phyloP scores from a whole-genome alignment of 2,888 invertebrate species.

The Thymelicus lineola region DNA sequence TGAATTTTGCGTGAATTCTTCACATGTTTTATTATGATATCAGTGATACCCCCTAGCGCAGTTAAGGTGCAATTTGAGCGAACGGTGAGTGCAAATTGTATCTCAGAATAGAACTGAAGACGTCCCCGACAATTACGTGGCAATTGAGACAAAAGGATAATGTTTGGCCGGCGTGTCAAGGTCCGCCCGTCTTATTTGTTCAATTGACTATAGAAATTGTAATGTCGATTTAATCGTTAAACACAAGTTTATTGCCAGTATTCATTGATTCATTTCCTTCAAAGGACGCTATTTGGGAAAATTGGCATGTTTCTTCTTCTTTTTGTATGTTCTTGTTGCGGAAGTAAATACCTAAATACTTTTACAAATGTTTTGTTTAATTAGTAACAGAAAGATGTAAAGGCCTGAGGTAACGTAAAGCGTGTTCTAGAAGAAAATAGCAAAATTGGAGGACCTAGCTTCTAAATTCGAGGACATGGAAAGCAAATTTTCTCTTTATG shows the following conservation, averaged over 20 bases:
- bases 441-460: no score
- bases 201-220: conserved; percentile 78
- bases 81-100: conserved; percentile 76
- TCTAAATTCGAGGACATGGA: no score
- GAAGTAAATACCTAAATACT: no score
- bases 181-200: conserved; percentile 65
- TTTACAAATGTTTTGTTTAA: no score
- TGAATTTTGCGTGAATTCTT: conserved; percentile 18
- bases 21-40: conserved; percentile 44
- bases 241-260: conserved; percentile 32
- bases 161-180: conserved; percentile 81
- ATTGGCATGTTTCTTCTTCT: no score
- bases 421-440: no score
- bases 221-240: conserved; percentile 48
- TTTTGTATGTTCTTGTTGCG: no score
- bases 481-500: no score
- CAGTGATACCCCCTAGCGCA: conserved; percentile 52
- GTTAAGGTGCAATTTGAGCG: conserved; percentile 78
- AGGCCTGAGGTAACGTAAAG: no score
- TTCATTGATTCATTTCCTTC: conserved; percentile 24
- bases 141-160: conserved; percentile 85
- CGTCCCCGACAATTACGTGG: conserved; percentile 76
- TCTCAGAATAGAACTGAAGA: conserved; percentile 78
- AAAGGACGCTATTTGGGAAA: not conserved
- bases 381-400: no score